phyloP scores from a whole-genome alignment of 1,140 invertebrate species.

The Drosophila asahinai region DNA sequence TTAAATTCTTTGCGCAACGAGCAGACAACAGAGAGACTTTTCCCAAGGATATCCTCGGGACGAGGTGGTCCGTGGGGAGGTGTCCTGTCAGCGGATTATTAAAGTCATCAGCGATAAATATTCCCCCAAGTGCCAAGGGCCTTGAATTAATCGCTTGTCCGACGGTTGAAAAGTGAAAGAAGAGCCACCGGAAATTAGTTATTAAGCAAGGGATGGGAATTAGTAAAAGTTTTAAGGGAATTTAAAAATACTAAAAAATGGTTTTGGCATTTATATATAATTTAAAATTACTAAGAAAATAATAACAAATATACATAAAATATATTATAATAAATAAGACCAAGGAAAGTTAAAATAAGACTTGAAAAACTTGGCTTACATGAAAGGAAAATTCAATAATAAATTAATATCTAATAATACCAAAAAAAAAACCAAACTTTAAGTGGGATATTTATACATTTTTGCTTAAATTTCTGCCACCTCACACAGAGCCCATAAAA shows the following conservation, averaged over 20 bases:
- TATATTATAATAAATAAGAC: too few relatives aligned
- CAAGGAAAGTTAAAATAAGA: too few relatives aligned
- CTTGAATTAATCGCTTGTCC: slow-evolving; percentile 13
- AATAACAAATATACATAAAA: too few relatives aligned
- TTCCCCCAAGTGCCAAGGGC: slow-evolving; percentile 14
- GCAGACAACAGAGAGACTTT: slow-evolving; percentile 32
- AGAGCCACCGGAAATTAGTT: slow-evolving; percentile 9
- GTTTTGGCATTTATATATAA: too few relatives aligned
- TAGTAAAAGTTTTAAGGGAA: background rate
- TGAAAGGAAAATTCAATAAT: too few relatives aligned
- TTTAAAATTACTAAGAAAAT: too few relatives aligned
- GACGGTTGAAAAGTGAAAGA: slow-evolving; percentile 4
- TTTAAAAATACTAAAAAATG: background rate
- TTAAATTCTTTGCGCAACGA: slow-evolving; percentile 46
- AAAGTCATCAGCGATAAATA: slow-evolving; percentile 40
- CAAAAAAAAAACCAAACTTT: too few relatives aligned
- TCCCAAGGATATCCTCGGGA: background rate
- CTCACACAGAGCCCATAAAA: too few relatives aligned
- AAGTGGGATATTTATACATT: too few relatives aligned
- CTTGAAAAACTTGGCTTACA: too few relatives aligned
- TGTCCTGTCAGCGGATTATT: slow-evolving; percentile 38
- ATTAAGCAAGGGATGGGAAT: background rate
- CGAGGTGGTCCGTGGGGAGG: background rate
- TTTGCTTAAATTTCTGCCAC: too few relatives aligned
- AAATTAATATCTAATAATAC: too few relatives aligned